Evolutionary conservation across 2,888 invertebrate genomes (phyloP), one percentile per base, ranked within the genome.

Genomic region (Teleiodes luculella): DNA sequence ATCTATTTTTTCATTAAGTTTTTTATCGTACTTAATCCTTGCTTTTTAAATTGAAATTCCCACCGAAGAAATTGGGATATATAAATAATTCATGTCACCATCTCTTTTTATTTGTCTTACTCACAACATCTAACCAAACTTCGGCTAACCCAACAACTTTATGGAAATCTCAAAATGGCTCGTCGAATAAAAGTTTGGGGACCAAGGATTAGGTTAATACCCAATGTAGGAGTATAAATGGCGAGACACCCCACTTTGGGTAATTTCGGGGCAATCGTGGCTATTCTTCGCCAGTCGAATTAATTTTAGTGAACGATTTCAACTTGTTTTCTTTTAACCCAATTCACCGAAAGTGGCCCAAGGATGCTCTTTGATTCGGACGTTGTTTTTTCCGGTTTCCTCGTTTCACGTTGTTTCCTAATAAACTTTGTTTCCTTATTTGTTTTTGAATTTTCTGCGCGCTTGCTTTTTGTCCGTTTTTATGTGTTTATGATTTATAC

Each of bases 271-370:
- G 28, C 28, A 43, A 6, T 43, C 28, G 6, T n/a, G 43, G 28
- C 13, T 43, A 13, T 28, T 28, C 43, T 43, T 24, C 43, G 31
- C 14, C n/a, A 7, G 33, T 39, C 13, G 51, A 39, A 31, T 39
- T 37, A 49, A 49, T 51, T 51, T 51, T 39, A 51, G 16, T 31
- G 51, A 41, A 41, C 51, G 31, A 47, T 14, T 51, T 51, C 16
- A 24, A 49, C 28, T 51, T 51, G 41, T 41, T 51, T 37, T 24
- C 47, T 33, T 47, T 47, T 47, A 33, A 47, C 47, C 47, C 47
- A 47, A 47, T 47, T 47, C 6, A 16, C 20, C 13, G 11, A 7
- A 41, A 31, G 20, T 39, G 16, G 33, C 13, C 4, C 41, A 31
- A 41, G 51, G 41, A 28, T 39, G 39, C 39, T 7, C n/a, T 36